These are phyloP conservation scores for Sweltsa coloradensis DNA, from an alignment of 1,140 invertebrate genomes.

Conservation along the genomic window DNA sequence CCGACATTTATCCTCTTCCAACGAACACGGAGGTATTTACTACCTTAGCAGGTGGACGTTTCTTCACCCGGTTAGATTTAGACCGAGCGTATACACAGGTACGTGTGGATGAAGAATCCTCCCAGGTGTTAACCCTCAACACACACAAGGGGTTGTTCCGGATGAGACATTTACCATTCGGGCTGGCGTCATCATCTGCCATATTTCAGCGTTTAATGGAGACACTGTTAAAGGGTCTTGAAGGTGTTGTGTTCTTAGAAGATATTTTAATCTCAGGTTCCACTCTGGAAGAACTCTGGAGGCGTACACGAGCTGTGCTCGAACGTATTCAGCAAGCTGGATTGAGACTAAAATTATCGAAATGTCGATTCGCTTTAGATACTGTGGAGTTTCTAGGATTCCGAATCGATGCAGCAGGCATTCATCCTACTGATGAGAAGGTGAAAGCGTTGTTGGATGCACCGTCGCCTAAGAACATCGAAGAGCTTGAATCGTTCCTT, in stretches of 20 bases:
- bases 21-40: slow-evolving; percentile 12
- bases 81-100: slow-evolving; percentile 25
- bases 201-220: slow-evolving; percentile 28
- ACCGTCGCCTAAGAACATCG: slow-evolving; percentile 24
- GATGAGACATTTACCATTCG: slow-evolving; percentile 33
- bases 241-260: slow-evolving; percentile 7
- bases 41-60: slow-evolving; percentile 17
- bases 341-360: slow-evolving; percentile 22
- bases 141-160: slow-evolving; percentile 33
- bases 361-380: slow-evolving; percentile 23
- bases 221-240: slow-evolving; percentile 19
- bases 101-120: slow-evolving; percentile 18
- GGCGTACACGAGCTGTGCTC: neutral
- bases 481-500: slow-evolving; percentile 26
- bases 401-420: slow-evolving; percentile 20
- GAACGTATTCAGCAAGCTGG: no score
- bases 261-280: neutral
- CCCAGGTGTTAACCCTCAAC: slow-evolving; percentile 17
- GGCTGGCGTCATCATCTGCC: slow-evolving; percentile 29
- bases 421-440: slow-evolving; percentile 23
- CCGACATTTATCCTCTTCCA: slow-evolving; percentile 13
- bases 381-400: slow-evolving; percentile 24
- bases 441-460: slow-evolving; percentile 26
- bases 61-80: no score
- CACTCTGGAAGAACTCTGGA: neutral